Evolutionary conservation across 2,113 vertebrate species (phyloP), one percentile per base, ranked within the genome.

Genomic region (Podocnemis expansa): DNA sequence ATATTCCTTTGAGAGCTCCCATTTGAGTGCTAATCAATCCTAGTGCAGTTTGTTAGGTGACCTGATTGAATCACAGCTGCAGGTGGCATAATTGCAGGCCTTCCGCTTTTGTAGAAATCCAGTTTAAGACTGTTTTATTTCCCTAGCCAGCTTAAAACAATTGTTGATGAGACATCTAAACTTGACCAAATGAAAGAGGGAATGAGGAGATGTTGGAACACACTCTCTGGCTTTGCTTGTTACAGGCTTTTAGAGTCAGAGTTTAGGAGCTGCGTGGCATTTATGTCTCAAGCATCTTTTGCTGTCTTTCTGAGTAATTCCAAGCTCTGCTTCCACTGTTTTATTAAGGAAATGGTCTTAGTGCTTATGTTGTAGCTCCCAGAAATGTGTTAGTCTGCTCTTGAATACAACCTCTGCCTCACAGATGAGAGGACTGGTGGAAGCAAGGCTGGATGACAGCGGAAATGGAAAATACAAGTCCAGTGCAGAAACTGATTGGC

Each of bases 381-480:
- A 80, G 52, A 13, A 8, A 55, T 6, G n/a, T 80, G 38, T 13
- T 75, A 75, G 11, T 75, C 22, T 43, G 70, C 70, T 25, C 21
- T 13, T 10, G 79, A 54, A 17, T 14, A 58, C 54, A 82, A 43
- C 14, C 55, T 82, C 29, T 82, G 56, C 43, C 45, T 87, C 31
- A 4, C 52, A 75, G 78, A 82, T 80, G 45, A 51, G 14, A 51
- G 52, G 25, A 29, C 24, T 78, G 47, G 8, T 4, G 14, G 3
- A 8, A n/a, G 31, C 70, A 41, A 5, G 3, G 6, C 1, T 41
- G 3, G 8, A 0, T 2, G n/a, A 6, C 2, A 2, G 43, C 67
- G 80, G 87, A 86, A 89, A 88, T 1, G 45, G 83, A 80, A 80
- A 38, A 49, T 43, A 87, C 78, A 45, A 0, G 0, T 21, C 80